Base-by-base conservation (phyloP, 2,797 vertebrate species). In the Leptoclinus maculatus region DNA sequence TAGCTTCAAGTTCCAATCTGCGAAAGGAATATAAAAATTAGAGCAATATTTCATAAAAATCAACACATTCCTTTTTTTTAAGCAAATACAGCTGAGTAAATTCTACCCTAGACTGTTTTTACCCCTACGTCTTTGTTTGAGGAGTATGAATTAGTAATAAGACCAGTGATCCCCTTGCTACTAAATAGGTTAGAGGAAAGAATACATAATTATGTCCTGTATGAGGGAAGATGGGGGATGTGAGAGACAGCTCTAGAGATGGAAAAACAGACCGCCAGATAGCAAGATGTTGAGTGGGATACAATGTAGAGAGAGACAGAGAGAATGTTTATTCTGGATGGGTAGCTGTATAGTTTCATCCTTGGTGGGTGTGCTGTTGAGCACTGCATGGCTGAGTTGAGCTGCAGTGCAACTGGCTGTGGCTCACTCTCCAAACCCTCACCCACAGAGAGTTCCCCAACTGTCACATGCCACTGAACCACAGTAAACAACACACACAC, bases 381-480 rank as follows among this genome's bases (percentile, higher is more conserved):
- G 81, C 71, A 25, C 85, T 79, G 82, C 86, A 91, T 74, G 89
- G 89, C 80, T 92, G 85, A 88, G 79, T 83, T 89, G 85, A 90
- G 77, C 84, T 84, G 78, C 79, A 73, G 82, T 66, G 80, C 85
- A 84, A 85, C 89, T 91, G 53, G 63, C 87, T 68, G 80, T 60
- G 79, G 85, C 85, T 88, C 88, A 68, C 80, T 81, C 85, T 88
- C 64, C 36, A 91, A 90, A 69, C 56, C 83, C 73, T 88, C 90
- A 85, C 85, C 92, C 92, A 89, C 87, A 67, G 90, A 93, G 92
- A 91, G 85, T 89, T 88, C 82, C 90, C 88, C 90, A 92, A 91
- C 93, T 93, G 92, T 95, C 94, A 94, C 91, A 94, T 93, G 88
- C 93, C 92, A 93, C 90, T 94, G 93, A 93, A 93, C 87, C 91